Evolutionary conservation across 1,140 invertebrate species (phyloP).

Genomic region (Drepana arcuata): DNA sequence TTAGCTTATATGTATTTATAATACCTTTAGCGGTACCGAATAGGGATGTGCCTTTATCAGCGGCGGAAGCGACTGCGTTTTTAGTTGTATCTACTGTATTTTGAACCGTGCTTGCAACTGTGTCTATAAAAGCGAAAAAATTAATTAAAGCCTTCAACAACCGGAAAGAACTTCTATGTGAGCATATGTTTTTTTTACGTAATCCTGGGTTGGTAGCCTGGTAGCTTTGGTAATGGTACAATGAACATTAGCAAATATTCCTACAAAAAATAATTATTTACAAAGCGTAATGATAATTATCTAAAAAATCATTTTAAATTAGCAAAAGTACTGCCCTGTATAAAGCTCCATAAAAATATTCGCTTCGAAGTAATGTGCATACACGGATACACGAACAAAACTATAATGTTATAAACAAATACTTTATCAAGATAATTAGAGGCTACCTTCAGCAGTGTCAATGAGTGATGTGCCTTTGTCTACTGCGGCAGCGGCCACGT

Average conservation of each 20-base stretch:
- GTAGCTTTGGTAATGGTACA: too few species aligned
- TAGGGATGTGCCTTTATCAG: slow-evolving; percentile 33
- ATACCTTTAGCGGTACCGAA: slow-evolving; percentile 21
- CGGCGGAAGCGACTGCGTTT: slow-evolving; percentile 29
- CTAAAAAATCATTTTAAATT: too few species aligned
- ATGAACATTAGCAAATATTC: too few species aligned
- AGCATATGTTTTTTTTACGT: too few species aligned
- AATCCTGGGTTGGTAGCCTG: too few species aligned
- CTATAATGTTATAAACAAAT: too few species aligned
- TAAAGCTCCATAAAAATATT: neutral
- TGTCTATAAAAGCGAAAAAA: slow-evolving; percentile 17
- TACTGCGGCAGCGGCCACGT: slow-evolving; percentile 11
- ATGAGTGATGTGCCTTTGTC: slow-evolving; percentile 15
- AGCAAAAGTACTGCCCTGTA: too few species aligned
- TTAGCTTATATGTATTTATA: neutral
- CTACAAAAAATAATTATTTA: too few species aligned
- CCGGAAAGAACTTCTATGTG: too few species aligned
- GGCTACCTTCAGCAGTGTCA: slow-evolving; percentile 16
- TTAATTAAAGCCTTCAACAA: slow-evolving; percentile 4
- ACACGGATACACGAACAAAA: too few species aligned
- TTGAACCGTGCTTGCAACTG: slow-evolving; percentile 17
- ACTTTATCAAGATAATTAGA: neutral
- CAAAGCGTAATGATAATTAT: too few species aligned
- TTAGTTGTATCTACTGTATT: slow-evolving; percentile 27
- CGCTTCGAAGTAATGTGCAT: too few species aligned